phyloP scores from a whole-genome alignment of 2,113 vertebrate species.

The Cyanoramphus novaezelandiae region DNA sequence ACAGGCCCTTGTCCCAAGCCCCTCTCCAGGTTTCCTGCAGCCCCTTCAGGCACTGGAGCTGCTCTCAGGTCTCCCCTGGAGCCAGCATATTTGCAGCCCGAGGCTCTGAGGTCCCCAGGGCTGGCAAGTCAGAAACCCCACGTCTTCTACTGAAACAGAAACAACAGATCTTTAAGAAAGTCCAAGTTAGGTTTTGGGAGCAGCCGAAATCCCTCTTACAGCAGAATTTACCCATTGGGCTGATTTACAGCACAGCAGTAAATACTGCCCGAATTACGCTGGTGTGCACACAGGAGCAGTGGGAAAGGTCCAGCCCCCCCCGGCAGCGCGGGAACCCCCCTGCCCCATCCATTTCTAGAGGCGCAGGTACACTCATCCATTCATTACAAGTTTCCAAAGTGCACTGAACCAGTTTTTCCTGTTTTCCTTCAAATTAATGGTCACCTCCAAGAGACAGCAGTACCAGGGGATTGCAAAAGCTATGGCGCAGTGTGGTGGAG shows the following conservation, averaged over 20 bases:
- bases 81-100: background rate
- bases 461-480: background rate
- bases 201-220: background rate
- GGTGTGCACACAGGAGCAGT: rapidly evolving
- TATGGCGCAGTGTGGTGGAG: rapidly evolving
- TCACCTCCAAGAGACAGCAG: background rate
- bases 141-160: background rate
- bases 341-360: background rate
- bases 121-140: background rate
- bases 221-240: background rate
- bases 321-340: background rate
- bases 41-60: background rate
- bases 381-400: constrained; percentile 44
- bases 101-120: rapidly evolving
- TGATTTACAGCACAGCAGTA: background rate
- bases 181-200: background rate
- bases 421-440: constrained; percentile 22
- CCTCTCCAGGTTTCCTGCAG: background rate
- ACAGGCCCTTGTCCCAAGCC: too few relatives aligned
- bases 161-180: background rate
- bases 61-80: background rate
- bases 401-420: constrained; percentile 62
- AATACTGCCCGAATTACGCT: rapidly evolving
- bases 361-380: background rate
- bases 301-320: background rate